phyloP scores from a whole-genome alignment of 1,140 invertebrate genomes.

The Lepidurus packardi region DNA sequence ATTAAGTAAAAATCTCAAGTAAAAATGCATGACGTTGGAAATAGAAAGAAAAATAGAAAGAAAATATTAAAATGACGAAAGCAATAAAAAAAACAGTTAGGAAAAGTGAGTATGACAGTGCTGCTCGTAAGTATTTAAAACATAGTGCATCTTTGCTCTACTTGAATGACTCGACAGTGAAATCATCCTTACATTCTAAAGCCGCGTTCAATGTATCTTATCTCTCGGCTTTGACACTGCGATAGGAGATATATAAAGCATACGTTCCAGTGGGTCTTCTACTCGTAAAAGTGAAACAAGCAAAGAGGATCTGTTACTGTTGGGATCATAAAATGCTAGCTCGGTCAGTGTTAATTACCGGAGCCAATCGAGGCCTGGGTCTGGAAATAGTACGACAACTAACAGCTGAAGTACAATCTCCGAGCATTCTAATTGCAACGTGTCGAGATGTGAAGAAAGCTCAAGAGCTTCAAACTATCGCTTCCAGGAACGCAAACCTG shows the following conservation, averaged over 20 bases:
- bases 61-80: too few relatives aligned
- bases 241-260: background rate
- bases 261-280: too few relatives aligned
- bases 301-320: too few relatives aligned
- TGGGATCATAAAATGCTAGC: slow-evolving; percentile 6
- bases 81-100: too few relatives aligned
- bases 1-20: too few relatives aligned
- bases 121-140: too few relatives aligned
- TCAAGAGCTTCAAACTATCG: slow-evolving; percentile 25
- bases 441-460: slow-evolving; percentile 28
- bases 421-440: slow-evolving; percentile 26
- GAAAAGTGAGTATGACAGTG: too few relatives aligned
- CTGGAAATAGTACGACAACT: slow-evolving; percentile 27
- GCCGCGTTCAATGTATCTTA: background rate
- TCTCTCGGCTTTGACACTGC: background rate
- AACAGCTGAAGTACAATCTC: background rate
- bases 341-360: slow-evolving; percentile 27
- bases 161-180: background rate
- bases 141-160: background rate
- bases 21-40: too few relatives aligned
- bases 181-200: background rate
- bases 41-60: too few relatives aligned
- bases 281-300: too few relatives aligned
- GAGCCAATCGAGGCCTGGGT: slow-evolving; percentile 29
- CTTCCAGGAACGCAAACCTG: slow-evolving; percentile 19